Evolutionary conservation across 2,113 vertebrate species (phyloP), one percentile per base, ranked within the genome.

Genomic region (Ameiurus melas): DNA sequence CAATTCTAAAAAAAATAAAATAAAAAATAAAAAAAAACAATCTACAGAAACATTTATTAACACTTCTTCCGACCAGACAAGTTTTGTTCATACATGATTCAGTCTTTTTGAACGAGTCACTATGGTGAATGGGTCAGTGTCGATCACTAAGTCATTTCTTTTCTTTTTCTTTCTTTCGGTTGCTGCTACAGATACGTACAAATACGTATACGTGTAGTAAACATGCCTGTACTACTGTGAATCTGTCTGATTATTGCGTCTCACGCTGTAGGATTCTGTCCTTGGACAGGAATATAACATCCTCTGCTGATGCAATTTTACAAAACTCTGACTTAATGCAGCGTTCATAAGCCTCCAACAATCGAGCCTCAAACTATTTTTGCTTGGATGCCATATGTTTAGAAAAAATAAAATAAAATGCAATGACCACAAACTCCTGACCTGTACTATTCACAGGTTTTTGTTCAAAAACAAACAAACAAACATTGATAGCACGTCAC

Each of bases 321-420:
- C 43, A 79, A 53, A 53, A 79, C 30, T 8, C 47, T 55, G 47
- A 79, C 51, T 53, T 79, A 53, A 53, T 53, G 16, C 27, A 19
- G n/a, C 47, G 55, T 79, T 30, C 77, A 53, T 79, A 53, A 79
- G 77, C 47, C 77, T 78, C 36, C 77, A 53, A 79, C 47, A 53
- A 55, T n/a, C 75, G 7, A n/a, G 25, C 36, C 36, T 36, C 36
- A 36, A 12, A 79, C 27, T n/a, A 17, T 17, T 53, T n/a, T 30
- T 9, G 36, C 39, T 43, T 43, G 20, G 36, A 73, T 73, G 1
- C 22, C 71, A 9, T 71, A 9, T 36, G 70, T 71, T 36, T 27
- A 20, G 19, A 27, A 62, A 62, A 68, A 66, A n/a, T n/a, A 66
- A n/a, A 13, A 66, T 39, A 2, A 43, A 43, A 68, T 30, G n/a